These are phyloP conservation scores for Automeris io DNA, from an alignment of 2,888 invertebrate species.

Conservation along the genomic window DNA sequence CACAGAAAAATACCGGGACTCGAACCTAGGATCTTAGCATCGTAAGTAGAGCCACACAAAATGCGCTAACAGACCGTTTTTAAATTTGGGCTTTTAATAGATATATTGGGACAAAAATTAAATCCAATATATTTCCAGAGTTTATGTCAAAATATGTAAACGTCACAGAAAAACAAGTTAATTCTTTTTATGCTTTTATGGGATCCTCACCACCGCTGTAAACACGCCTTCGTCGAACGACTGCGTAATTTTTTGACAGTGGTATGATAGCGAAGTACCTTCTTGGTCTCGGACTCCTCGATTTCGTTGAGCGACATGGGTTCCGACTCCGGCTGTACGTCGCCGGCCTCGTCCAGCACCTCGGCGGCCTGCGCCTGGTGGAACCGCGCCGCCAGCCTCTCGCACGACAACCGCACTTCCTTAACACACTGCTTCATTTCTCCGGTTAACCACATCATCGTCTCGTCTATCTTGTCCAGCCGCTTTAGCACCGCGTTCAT, in stretches of 20 bases:
- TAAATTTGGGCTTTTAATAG: too few species aligned
- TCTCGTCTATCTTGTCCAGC: constrained; percentile 83
- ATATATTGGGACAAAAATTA: too few species aligned
- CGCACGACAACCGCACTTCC: constrained; percentile 82
- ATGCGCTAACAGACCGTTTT: too few species aligned
- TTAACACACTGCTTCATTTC: constrained; percentile 85
- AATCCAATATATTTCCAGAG: too few species aligned
- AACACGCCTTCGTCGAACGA: neutral
- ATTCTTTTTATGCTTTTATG: neutral
- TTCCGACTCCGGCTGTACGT: constrained; percentile 78
- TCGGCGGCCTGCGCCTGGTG: constrained; percentile 81
- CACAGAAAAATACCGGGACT: too few species aligned
- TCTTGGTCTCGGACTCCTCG: constrained; percentile 83
- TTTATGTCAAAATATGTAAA: neutral
- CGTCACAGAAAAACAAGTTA: neutral
- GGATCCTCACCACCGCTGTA: neutral
- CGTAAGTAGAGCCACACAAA: too few species aligned
- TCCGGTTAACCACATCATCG: constrained; percentile 80
- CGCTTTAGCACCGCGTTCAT: constrained; percentile 75
- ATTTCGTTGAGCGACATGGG: constrained; percentile 56
- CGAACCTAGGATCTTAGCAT: too few species aligned
- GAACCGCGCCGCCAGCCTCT: constrained; percentile 79
- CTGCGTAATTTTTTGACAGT: constrained; percentile 16
- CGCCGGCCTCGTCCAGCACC: constrained; percentile 81
- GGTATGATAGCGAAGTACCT: too few species aligned